A percentile compares a stretch with the other conserved stretches of the same genome.
These are phyloP conservation scores for Neuroterus valhalla DNA, from an alignment of 1,140 invertebrate species.

Conservation along the genomic window DNA sequence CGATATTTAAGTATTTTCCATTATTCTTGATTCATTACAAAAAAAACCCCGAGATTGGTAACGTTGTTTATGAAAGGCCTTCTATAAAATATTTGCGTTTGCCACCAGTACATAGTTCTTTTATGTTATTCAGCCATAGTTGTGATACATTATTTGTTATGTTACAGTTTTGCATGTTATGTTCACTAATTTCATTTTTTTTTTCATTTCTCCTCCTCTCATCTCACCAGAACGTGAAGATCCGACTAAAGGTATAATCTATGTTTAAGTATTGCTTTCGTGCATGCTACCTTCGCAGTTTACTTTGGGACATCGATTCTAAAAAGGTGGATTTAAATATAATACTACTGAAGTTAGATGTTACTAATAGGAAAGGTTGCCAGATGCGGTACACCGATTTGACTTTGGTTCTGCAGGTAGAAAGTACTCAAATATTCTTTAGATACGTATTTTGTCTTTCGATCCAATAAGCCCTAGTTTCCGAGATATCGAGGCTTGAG, in stretches of 20 bases:
- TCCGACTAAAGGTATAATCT: constrained; percentile 66
- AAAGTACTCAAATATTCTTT: too few species aligned
- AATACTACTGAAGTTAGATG: too few species aligned
- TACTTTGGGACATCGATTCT: background rate
- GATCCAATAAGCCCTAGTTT: too few species aligned
- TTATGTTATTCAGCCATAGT: constrained; percentile 34
- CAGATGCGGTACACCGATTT: too few species aligned
- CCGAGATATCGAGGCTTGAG: too few species aligned
- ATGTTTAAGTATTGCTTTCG: constrained; percentile 48
- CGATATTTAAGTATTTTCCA: too few species aligned
- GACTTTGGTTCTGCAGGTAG: too few species aligned
- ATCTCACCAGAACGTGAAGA: constrained; percentile 67
- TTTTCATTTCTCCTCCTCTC: constrained; percentile 63
- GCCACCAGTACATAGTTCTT: constrained; percentile 20
- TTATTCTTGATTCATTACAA: too few species aligned
- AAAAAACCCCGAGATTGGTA: too few species aligned
- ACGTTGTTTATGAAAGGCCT: too few species aligned
- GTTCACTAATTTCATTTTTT: constrained; percentile 65
- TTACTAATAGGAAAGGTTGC: too few species aligned
- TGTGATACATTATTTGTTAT: constrained; percentile 33
- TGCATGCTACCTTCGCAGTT: constrained; percentile 45
- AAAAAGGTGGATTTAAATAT: background rate
- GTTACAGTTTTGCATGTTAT: constrained; percentile 43
- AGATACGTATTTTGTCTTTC: too few species aligned
- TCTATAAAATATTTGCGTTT: constrained; percentile 36